Conservation (phyloP, 92 coral and sea anemone genomes). For the Phenganax marumi region DNA sequence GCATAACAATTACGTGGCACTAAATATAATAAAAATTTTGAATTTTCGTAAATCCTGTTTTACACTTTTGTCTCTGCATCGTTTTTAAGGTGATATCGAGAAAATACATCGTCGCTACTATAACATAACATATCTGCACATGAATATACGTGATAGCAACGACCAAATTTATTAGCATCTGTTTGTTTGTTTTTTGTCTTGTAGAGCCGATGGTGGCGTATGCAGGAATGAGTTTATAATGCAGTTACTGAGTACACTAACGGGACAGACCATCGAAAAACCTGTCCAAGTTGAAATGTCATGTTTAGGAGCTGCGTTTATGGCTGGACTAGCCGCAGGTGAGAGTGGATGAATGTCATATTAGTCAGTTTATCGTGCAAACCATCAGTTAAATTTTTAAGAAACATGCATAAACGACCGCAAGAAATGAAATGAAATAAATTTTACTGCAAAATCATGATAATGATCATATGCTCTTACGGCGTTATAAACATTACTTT, state of each 20-base stretch:
- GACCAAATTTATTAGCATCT: neutral
- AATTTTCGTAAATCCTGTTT: too few species aligned
- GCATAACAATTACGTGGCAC: too few species aligned
- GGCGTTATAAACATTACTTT: neutral
- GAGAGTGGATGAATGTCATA: neutral
- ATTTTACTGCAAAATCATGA: too few species aligned
- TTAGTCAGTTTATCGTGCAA: neutral
- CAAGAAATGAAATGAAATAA: too few species aligned
- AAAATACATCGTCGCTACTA: too few species aligned
- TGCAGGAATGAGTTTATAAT: slow-evolving; percentile 89
- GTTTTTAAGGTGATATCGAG: too few species aligned
- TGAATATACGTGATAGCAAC: neutral
- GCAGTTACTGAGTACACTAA: slow-evolving; percentile 88
- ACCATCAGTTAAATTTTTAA: neutral
- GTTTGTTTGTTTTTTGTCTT: slow-evolving; percentile 11
- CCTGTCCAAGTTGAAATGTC: slow-evolving; percentile 97
- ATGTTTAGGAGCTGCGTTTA: slow-evolving; percentile 85
- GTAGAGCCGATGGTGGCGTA: slow-evolving; percentile 92
- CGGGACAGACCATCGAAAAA: slow-evolving; percentile 80
- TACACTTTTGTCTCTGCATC: too few species aligned
- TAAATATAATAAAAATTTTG: too few species aligned
- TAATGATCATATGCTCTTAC: too few species aligned
- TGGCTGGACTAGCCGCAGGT: slow-evolving; percentile 95
- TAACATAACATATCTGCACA: too few species aligned
- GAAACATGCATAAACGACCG: neutral